Conservation (phyloP, 2,113 vertebrate genomes). For the Chloropsis hardwickii region DNA sequence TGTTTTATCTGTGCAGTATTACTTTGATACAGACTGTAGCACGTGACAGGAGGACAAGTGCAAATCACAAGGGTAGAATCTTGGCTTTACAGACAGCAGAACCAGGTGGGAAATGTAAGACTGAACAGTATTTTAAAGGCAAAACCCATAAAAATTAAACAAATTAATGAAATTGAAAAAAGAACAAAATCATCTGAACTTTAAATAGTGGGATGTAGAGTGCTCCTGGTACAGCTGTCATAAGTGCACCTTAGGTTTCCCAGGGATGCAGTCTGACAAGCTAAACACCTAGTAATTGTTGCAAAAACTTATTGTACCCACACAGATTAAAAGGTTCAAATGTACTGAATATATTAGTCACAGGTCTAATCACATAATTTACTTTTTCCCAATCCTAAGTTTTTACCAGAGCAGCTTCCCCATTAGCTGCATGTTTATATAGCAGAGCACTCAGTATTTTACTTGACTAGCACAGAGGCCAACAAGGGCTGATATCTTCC, state of each 20-base stretch:
- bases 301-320: background rate
- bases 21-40: background rate
- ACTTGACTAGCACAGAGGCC: background rate
- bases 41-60: background rate
- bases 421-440: background rate
- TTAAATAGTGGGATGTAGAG: background rate
- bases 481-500: slow-evolving; percentile 66
- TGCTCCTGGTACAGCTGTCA: background rate
- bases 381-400: background rate
- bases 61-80: slow-evolving; percentile 26
- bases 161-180: background rate
- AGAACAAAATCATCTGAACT: background rate
- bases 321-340: background rate
- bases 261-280: background rate
- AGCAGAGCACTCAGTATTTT: background rate
- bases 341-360: background rate
- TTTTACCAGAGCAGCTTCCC: background rate
- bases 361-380: background rate
- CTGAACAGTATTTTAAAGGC: background rate
- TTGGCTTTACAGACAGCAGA: slow-evolving; percentile 5
- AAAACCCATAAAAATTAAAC: background rate
- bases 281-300: background rate
- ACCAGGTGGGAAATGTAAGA: slow-evolving; percentile 6
- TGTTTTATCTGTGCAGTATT: background rate
- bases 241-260: background rate